Percentiles rank a stretch among this genome's conserved stretches.
These are phyloP conservation scores for Danio aesculapii DNA, from an alignment of 2,797 vertebrate genomes.

Conservation along the genomic window DNA sequence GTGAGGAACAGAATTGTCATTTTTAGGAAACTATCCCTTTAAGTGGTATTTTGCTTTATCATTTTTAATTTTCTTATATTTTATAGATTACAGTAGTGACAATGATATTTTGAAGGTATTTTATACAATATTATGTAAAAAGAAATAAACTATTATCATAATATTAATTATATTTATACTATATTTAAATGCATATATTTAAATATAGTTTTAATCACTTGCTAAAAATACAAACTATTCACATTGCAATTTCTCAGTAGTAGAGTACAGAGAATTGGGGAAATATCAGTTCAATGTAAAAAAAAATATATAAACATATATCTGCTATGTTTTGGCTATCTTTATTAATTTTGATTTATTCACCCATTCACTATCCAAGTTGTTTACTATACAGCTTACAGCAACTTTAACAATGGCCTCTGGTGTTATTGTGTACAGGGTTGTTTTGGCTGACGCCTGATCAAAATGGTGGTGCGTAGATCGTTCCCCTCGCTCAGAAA, in stretches of 20 bases:
- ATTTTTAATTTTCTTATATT: background rate
- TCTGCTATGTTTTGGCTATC: background rate
- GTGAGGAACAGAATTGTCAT: no score
- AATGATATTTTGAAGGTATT: background rate
- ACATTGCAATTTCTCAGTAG: background rate
- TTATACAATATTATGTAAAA: no score
- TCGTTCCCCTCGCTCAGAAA: constrained; percentile 28
- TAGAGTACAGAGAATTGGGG: background rate
- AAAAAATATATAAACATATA: background rate
- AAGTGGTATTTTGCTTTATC: no score
- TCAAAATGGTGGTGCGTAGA: constrained; percentile 33
- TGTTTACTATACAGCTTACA: background rate
- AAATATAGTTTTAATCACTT: no score
- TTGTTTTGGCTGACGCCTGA: constrained; percentile 5
- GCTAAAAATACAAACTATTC: no score
- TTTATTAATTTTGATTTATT: background rate
- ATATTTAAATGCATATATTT: no score
- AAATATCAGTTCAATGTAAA: no score
- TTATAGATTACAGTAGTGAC: background rate
- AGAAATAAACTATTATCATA: no score
- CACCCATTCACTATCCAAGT: background rate
- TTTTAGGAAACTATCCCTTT: no score
- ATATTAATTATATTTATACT: background rate
- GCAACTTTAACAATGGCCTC: background rate
- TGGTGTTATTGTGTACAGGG: constrained; percentile 4